Evolutionary conservation across 2,113 vertebrate genomes (phyloP), one percentile per base, ranked within the genome.

Genomic region (Burhinus oedicnemus): DNA sequence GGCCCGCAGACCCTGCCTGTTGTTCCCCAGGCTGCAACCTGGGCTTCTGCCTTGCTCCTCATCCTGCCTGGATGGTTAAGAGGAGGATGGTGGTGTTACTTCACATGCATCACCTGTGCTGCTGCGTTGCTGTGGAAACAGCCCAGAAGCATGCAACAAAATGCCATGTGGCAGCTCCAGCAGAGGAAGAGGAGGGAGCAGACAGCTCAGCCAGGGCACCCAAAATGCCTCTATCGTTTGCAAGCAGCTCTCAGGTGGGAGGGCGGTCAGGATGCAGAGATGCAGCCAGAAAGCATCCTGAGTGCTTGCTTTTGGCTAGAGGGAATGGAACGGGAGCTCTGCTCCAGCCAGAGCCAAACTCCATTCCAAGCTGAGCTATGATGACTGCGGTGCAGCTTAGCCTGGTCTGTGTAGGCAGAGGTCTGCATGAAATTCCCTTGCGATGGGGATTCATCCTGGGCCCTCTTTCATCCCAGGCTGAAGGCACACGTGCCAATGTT

Each of bases 81-180:
- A 89, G 51, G 8, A 83, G 22, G 26, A 23, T 38, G 19, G 12
- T 42, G 32, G 5, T 51, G 11, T 51, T 72, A 26, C 11, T 55
- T 89, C 18, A 40, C 4, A 4, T n/a, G 30, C 19, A 57, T 6
- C 5, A 30, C 29, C 15, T 0, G 0, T 71, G 45, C n/a, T 74
- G 26, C 32, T 3, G 3, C 12, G 3, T 12, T 62, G 34, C 34
- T 82, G 75, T 90, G 51, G 40, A 78, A 66, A 27, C 36, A 84
- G 32, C 13, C 29, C 16, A 1, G 20, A 11, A 72, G 9, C 4
- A 13, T 22, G 7, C 19, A 71, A 36, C 18, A 34, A 12, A n/a
- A 45, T 26, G 23, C 21, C 9, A 1, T 27, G 8, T 29, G 34
- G 49, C 21, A 87, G 22, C 32, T 75, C 45, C 32, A 58, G 13